Conservation (phyloP, 2,888 invertebrate genomes). For the Coleophora flavipennella region DNA sequence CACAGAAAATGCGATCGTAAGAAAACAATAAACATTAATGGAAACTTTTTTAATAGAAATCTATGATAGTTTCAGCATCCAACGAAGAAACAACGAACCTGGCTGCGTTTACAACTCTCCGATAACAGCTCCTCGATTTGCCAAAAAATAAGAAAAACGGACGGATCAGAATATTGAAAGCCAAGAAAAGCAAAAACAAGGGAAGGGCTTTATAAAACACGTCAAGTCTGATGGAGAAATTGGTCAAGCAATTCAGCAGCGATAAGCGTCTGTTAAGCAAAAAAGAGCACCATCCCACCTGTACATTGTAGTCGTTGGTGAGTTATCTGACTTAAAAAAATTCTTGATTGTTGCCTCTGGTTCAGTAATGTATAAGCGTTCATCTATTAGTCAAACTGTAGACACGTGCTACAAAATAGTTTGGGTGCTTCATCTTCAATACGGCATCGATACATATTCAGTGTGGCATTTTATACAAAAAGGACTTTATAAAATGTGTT, state of each 20-base stretch:
- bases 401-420: conserved; percentile 7
- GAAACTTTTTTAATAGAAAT: no score
- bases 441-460: conserved; percentile 1
- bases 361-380: not conserved
- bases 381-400: conserved; percentile 3
- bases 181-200: conserved; percentile 2
- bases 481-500: conserved; percentile 5
- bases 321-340: no score
- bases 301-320: conserved; percentile 3
- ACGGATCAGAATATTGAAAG: not conserved
- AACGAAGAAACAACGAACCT: not conserved
- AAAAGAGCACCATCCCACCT: conserved; percentile 2
- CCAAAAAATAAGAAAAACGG: not conserved
- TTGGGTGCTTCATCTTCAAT: conserved; percentile 5
- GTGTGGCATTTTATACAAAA: conserved; percentile 8
- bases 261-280: not conserved
- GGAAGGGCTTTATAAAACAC: conserved; percentile 2
- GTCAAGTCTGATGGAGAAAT: not conserved
- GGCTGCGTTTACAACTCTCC: not conserved
- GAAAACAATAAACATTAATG: no score
- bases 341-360: conserved; percentile 1
- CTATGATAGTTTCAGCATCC: no score
- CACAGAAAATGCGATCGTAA: no score
- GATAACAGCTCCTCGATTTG: not conserved
- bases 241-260: not conserved